Conservation (phyloP, 2,797 vertebrate genomes). For the Cossypha caffra region DNA sequence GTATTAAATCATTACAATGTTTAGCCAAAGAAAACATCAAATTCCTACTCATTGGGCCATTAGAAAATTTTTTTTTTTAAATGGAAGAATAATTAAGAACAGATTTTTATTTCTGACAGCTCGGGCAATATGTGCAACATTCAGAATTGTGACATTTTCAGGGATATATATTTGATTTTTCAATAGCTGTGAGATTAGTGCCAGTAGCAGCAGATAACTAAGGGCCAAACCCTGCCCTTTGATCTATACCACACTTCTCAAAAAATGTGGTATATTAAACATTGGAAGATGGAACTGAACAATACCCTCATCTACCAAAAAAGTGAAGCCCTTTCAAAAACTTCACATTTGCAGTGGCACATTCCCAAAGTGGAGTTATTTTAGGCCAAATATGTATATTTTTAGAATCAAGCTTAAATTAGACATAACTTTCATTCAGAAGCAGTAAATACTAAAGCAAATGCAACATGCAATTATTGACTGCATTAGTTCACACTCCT, state of each 20-base stretch:
- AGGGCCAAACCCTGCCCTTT: constrained; percentile 25
- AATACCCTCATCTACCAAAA: neutral
- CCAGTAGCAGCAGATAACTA: constrained; percentile 27
- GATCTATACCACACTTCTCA: neutral
- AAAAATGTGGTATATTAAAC: neutral
- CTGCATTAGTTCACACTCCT: neutral
- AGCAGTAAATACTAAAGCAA: neutral
- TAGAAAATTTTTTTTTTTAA: constrained; percentile 21
- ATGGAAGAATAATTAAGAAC: constrained; percentile 35
- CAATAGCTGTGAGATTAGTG: neutral
- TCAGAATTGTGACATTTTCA: constrained; percentile 44
- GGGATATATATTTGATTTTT: constrained; percentile 39
- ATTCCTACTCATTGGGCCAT: neutral
- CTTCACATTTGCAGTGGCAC: neutral
- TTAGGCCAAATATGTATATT: constrained; percentile 24
- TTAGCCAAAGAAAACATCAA: constrained; percentile 17
- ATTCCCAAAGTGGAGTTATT: constrained; percentile 13
- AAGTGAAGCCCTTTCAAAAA: neutral
- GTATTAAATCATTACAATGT: constrained; percentile 9
- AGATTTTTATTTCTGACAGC: constrained; percentile 54
- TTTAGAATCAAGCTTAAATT: constrained; percentile 46
- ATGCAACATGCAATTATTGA: neutral
- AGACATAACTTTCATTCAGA: constrained; percentile 8
- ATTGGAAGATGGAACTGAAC: neutral
- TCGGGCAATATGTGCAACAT: constrained; percentile 28